Percentiles rank a stretch among this genome's conserved stretches.
phyloP scores from a whole-genome alignment of 2,797 vertebrate species.

The Cuculus canorus region DNA sequence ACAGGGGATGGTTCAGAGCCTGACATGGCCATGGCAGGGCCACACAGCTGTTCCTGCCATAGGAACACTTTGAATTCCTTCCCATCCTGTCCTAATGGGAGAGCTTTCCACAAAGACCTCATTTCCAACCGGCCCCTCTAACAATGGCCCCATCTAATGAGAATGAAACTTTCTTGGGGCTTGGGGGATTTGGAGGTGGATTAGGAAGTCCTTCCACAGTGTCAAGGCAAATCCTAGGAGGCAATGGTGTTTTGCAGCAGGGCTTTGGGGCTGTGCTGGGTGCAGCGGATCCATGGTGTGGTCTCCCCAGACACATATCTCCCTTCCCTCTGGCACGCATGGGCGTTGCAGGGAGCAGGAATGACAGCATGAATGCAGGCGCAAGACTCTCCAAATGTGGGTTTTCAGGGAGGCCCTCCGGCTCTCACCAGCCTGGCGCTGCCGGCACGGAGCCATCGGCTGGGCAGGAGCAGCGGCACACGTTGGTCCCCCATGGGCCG shows the following conservation, averaged over 20 bases:
- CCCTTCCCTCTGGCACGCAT: not conserved
- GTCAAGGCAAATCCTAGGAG: not conserved
- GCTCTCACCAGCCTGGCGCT: accelerated
- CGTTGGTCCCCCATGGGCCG: accelerated
- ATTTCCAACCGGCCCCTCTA: accelerated
- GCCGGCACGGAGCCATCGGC: accelerated
- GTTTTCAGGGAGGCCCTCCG: not conserved
- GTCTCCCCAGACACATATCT: accelerated
- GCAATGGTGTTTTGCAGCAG: not conserved
- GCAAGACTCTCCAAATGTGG: not conserved
- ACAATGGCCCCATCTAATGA: accelerated
- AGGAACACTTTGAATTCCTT: not conserved
- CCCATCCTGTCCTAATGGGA: not conserved
- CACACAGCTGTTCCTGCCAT: not conserved
- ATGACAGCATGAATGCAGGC: not conserved
- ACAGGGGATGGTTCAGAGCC: not conserved
- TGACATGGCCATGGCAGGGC: not conserved
- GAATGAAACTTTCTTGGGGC: not conserved
- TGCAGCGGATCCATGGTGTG: accelerated
- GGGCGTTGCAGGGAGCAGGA: not conserved
- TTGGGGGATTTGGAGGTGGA: not conserved
- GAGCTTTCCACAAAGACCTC: accelerated
- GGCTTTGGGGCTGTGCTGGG: not conserved
- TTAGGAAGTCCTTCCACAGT: not conserved
- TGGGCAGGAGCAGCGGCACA: not conserved